These are phyloP conservation scores for Physeter macrocephalus DNA, from an alignment of 2,113 vertebrate species.

Conservation along the genomic window DNA sequence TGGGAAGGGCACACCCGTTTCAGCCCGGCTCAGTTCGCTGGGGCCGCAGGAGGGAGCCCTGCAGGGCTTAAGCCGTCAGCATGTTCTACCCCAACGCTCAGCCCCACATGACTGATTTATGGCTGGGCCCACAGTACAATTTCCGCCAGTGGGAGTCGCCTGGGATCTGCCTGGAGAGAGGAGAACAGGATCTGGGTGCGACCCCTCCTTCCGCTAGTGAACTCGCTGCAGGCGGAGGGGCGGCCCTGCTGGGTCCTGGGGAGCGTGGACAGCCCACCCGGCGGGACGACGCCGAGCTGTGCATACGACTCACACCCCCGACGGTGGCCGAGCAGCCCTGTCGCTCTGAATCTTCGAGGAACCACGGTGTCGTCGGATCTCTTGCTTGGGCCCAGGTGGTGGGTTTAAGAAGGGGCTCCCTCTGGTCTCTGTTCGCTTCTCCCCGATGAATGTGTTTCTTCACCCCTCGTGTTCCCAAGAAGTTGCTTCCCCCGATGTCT, in stretches of 20 bases:
- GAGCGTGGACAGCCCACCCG: too few species aligned
- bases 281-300: background rate
- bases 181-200: too few species aligned
- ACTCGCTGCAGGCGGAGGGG: too few species aligned
- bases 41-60: background rate
- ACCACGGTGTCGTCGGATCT: accelerated
- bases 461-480: background rate
- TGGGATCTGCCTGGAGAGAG: background rate
- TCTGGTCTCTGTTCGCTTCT: background rate
- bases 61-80: background rate
- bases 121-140: background rate
- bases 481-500: background rate
- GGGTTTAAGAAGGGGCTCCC: background rate
- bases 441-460: background rate
- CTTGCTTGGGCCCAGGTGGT: background rate
- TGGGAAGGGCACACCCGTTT: too few species aligned
- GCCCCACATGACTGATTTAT: background rate
- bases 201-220: background rate
- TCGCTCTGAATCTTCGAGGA: background rate
- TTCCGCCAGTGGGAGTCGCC: too few species aligned
- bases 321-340: background rate
- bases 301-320: background rate
- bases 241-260: accelerated
- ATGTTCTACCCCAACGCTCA: accelerated
- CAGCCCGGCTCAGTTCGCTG: background rate